These are phyloP conservation scores for Macrosteles quadrilineatus DNA, from an alignment of 1,140 invertebrate species.

Conservation along the genomic window DNA sequence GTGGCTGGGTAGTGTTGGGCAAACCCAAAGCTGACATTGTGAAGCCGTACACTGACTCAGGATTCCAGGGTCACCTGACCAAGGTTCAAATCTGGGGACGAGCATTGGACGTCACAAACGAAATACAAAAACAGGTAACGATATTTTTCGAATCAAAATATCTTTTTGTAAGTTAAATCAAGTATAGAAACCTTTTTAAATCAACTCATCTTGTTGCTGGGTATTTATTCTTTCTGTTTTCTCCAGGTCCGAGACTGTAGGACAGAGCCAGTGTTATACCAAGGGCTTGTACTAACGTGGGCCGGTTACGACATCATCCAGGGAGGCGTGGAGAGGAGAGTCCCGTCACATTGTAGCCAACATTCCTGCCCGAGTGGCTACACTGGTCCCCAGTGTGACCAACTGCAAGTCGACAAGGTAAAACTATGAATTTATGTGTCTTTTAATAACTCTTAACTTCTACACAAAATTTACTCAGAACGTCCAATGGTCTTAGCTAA, in stretches of 20 bases:
- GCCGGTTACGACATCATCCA: conserved; percentile 85
- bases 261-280: conserved; percentile 86
- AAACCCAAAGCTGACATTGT: conserved; percentile 76
- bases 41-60: conserved; percentile 77
- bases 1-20: conserved; percentile 90
- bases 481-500: no score
- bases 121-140: conserved; percentile 89
- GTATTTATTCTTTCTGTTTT: neutral
- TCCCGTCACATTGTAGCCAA: conserved; percentile 89
- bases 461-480: no score
- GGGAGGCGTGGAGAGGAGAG: conserved; percentile 88
- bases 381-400: conserved; percentile 78
- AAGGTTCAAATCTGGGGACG: conserved; percentile 94
- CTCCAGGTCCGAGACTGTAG: conserved; percentile 71
- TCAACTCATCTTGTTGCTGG: no score
- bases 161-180: no score
- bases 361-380: conserved; percentile 84
- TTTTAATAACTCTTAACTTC: no score
- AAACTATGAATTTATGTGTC: no score
- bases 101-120: conserved; percentile 85
- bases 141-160: neutral
- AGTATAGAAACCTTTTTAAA: conserved; percentile 25
- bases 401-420: conserved; percentile 79
- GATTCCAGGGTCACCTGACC: conserved; percentile 93
- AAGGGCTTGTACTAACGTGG: conserved; percentile 86